A percentile compares a stretch with the other conserved stretches of the same genome.
Conservation (phyloP, 2,797 vertebrate species). For the Astyanax mexicanus region DNA sequence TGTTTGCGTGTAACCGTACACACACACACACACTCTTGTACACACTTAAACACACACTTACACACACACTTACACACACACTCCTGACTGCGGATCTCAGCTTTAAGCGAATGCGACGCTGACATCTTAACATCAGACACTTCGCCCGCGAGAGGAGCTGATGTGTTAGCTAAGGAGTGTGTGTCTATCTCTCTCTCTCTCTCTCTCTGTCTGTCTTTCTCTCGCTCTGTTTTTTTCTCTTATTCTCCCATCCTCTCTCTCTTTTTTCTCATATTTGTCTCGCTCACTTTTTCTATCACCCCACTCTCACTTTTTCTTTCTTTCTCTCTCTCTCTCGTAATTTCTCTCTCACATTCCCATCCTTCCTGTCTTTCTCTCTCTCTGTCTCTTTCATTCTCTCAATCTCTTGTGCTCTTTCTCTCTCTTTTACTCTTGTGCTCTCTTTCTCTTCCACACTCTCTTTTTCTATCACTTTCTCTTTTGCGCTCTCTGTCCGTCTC, state of each 20-base stretch:
- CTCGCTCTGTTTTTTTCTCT: slow-evolving; percentile 32
- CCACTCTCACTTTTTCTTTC: too few species aligned
- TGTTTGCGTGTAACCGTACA: too few species aligned
- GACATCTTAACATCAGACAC: slow-evolving; percentile 80
- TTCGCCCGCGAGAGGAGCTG: slow-evolving; percentile 61
- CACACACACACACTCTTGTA: slow-evolving; percentile 33
- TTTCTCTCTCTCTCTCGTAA: slow-evolving; percentile 23
- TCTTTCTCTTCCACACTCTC: slow-evolving; percentile 43
- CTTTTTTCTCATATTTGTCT: too few species aligned
- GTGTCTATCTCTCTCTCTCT: slow-evolving; percentile 46
- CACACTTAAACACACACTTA: slow-evolving; percentile 63
- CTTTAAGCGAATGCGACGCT: slow-evolving; percentile 75
- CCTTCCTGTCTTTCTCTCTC: slow-evolving; percentile 52
- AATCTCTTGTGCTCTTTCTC: slow-evolving; percentile 41
- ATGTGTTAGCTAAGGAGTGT: slow-evolving; percentile 74
- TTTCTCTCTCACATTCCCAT: slow-evolving; percentile 25
- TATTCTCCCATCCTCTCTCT: too few species aligned
- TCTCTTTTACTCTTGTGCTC: slow-evolving; percentile 10
- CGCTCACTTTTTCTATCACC: too few species aligned
- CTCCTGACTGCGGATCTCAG: slow-evolving; percentile 73
- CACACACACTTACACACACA: slow-evolving; percentile 26
- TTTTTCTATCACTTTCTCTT: slow-evolving; percentile 15
- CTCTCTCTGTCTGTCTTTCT: slow-evolving; percentile 23
- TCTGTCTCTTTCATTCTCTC: slow-evolving; percentile 17
- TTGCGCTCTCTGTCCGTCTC: slow-evolving; percentile 51